A percentile compares a stretch with the other conserved stretches of the same genome.
phyloP scores from a whole-genome alignment of 1,140 invertebrate species.

The Rhyacophila brunnea region DNA sequence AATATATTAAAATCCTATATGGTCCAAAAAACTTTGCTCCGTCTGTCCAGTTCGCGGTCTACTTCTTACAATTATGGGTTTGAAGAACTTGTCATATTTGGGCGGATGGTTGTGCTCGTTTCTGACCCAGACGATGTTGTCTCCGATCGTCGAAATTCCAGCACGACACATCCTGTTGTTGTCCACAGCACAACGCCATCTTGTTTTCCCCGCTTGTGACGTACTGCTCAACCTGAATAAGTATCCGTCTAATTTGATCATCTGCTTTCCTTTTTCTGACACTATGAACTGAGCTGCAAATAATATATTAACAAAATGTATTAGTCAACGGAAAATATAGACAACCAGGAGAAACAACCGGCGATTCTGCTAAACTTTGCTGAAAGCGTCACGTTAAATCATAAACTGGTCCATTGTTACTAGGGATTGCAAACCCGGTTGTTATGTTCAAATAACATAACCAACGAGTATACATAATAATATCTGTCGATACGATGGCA shows the following conservation, averaged over 20 bases:
- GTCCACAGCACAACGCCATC: constrained; percentile 12
- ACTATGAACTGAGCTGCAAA: constrained; percentile 5
- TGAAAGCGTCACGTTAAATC: no score
- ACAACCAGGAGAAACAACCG: no score
- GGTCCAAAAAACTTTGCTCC: no score
- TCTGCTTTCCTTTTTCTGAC: neutral
- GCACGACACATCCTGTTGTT: constrained; percentile 12
- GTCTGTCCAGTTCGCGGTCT: no score
- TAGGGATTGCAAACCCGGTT: constrained; percentile 1
- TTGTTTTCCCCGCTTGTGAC: neutral
- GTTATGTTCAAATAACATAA: no score
- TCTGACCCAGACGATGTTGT: neutral
- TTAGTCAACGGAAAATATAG: neutral
- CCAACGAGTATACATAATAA: neutral
- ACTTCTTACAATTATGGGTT: no score
- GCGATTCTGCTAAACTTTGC: no score
- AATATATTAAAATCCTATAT: no score
- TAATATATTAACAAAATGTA: neutral
- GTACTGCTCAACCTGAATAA: neutral
- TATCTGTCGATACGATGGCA: neutral
- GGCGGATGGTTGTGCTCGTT: constrained; percentile 16
- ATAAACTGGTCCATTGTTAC: constrained; percentile 23
- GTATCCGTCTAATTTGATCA: neutral
- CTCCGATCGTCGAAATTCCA: neutral
- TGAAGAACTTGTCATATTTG: neutral